A percentile compares a stretch with the other conserved stretches of the same genome.
These are phyloP conservation scores for Upupa epops DNA, from an alignment of 2,113 vertebrate genomes.

Conservation along the genomic window DNA sequence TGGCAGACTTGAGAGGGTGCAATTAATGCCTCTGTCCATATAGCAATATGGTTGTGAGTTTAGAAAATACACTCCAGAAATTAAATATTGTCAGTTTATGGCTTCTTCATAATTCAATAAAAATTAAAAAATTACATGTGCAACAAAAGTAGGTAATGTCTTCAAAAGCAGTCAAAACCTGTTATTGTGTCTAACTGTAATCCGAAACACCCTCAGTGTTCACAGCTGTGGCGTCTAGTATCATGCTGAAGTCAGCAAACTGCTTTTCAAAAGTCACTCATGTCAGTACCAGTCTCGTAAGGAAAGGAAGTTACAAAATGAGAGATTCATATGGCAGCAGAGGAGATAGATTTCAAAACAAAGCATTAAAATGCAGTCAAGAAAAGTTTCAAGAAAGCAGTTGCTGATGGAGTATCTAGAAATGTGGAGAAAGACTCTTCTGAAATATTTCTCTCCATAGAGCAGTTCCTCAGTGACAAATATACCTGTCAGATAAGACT, in stretches of 20 bases:
- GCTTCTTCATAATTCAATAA: background rate
- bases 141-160: background rate
- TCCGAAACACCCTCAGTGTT: background rate
- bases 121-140: background rate
- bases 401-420: background rate
- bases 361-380: background rate
- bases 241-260: background rate
- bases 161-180: background rate
- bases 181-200: rapidly evolving
- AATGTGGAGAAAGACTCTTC: background rate
- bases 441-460: background rate
- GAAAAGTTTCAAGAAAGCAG: background rate
- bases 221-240: background rate
- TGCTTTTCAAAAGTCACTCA: background rate
- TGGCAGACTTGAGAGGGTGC: too few species aligned
- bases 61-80: background rate
- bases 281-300: background rate
- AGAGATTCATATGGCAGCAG: background rate
- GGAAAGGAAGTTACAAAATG: background rate
- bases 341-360: background rate
- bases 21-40: too few species aligned
- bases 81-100: background rate
- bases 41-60: too few species aligned
- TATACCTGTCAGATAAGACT: background rate
- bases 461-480: background rate